phyloP scores from a whole-genome alignment of 2,113 vertebrate species.

The Tiliqua scincoides region DNA sequence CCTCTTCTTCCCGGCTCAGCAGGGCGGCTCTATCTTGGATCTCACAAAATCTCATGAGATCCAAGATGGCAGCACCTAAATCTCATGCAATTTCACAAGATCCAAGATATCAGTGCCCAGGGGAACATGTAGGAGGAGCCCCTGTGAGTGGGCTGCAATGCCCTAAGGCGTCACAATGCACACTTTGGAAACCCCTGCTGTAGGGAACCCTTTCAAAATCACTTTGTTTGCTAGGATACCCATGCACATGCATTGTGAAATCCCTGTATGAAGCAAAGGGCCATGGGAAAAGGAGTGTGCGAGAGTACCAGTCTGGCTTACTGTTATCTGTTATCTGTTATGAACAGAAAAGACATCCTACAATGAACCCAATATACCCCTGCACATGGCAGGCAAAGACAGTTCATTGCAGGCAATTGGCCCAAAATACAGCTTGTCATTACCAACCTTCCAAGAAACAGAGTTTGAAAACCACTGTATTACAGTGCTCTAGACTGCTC shows the following conservation, averaged over 20 bases:
- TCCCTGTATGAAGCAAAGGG: not conserved
- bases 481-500: not conserved
- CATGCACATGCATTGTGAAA: too few species aligned
- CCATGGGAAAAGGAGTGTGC: not conserved
- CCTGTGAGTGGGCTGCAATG: too few species aligned
- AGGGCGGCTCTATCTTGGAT: too few species aligned
- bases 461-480: not conserved
- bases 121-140: too few species aligned
- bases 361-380: not conserved
- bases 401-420: not conserved
- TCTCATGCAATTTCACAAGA: too few species aligned
- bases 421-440: not conserved
- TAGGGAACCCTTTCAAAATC: too few species aligned
- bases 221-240: not conserved
- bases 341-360: not conserved
- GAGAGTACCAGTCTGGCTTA: not conserved
- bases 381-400: not conserved
- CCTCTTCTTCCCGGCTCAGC: too few species aligned
- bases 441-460: not conserved
- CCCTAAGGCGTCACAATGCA: too few species aligned
- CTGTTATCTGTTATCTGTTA: not conserved
- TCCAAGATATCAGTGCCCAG: too few species aligned
- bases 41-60: too few species aligned
- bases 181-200: too few species aligned
- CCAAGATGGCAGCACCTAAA: too few species aligned